These are phyloP conservation scores for Pomatostomus ruficeps DNA, from an alignment of 2,113 vertebrate species.

Conservation along the genomic window DNA sequence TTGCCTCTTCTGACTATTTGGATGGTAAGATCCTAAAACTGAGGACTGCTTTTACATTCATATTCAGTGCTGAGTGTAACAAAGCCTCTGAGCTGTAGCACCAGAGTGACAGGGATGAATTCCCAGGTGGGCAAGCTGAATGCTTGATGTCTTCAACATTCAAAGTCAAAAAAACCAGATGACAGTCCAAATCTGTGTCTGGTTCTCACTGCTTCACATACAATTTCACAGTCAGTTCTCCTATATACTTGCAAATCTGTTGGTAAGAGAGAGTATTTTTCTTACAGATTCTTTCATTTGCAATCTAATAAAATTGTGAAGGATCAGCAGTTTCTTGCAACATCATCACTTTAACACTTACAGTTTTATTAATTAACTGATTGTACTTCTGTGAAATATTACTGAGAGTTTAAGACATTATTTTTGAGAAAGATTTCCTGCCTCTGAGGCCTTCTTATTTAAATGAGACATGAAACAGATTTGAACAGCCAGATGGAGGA, in stretches of 20 bases:
- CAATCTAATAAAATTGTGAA: neutral
- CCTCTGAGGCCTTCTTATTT: neutral
- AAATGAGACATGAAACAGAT: neutral
- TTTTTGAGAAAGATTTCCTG: neutral
- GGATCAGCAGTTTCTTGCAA: neutral
- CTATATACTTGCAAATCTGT: neutral
- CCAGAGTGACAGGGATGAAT: accelerated
- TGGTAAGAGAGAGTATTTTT: neutral
- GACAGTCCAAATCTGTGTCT: neutral
- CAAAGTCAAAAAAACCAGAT: neutral
- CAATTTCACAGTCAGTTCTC: neutral
- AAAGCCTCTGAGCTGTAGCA: neutral
- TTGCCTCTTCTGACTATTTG: neutral
- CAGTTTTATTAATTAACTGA: neutral
- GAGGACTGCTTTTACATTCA: neutral
- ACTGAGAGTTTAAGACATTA: neutral
- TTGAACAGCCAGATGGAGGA: neutral
- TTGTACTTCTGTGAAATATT: neutral
- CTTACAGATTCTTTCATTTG: neutral
- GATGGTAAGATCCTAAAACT: neutral
- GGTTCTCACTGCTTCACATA: neutral
- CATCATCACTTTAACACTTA: neutral
- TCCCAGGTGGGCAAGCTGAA: neutral
- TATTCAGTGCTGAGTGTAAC: neutral
- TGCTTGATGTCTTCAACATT: neutral